Conservation (phyloP, 2,797 vertebrate species). For the Acrocephalus scirpaceus region DNA sequence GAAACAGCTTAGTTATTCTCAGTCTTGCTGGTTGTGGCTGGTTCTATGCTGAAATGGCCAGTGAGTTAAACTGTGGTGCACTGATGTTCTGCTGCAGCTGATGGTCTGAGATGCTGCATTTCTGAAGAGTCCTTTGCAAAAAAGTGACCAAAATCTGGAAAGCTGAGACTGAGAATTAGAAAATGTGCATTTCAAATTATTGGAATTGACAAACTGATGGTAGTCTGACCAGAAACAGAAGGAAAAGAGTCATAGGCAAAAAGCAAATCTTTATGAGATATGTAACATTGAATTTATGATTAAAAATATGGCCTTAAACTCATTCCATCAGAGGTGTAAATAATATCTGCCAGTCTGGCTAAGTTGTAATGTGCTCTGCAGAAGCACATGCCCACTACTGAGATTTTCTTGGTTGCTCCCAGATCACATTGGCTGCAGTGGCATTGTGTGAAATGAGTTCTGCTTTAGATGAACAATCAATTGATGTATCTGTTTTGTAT, state of each 20-base stretch:
- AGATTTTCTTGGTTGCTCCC: not conserved
- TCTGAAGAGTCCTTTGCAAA: not conserved
- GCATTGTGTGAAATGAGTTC: not conserved
- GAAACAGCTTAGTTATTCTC: not conserved
- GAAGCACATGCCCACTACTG: not conserved
- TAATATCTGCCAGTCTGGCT: not conserved
- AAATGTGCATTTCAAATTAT: not conserved
- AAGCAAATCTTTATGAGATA: not conserved
- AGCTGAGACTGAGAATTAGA: not conserved
- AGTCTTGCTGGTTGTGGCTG: not conserved
- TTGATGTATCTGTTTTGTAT: not conserved
- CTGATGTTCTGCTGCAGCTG: not conserved
- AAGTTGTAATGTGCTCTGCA: not conserved
- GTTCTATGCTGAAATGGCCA: not conserved
- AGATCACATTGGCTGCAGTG: not conserved
- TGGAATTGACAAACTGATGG: not conserved
- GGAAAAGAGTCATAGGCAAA: not conserved
- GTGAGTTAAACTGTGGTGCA: not conserved
- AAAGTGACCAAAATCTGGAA: not conserved
- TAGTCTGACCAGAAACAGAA: not conserved
- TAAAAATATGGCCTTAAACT: not conserved
- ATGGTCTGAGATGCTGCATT: not conserved
- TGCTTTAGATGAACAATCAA: constrained; percentile 11
- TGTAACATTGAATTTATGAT: not conserved
- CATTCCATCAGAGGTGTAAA: not conserved